phyloP scores from a whole-genome alignment of 2,113 vertebrate species.

The Dasypus novemcinctus region DNA sequence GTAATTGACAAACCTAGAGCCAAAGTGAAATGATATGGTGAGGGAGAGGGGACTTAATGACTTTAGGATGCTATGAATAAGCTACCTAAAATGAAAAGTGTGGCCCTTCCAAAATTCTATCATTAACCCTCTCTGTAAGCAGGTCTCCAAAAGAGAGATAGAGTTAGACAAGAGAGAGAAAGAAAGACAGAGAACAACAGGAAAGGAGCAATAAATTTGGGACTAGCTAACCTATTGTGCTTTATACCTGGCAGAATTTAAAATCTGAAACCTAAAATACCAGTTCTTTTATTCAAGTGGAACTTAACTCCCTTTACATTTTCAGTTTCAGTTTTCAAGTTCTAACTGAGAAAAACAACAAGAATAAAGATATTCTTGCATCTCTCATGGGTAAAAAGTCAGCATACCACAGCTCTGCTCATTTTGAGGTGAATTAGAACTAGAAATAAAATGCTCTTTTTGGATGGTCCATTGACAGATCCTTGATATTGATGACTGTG shows the following conservation, averaged over 20 bases:
- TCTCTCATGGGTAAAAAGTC: neutral
- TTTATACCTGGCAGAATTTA: neutral
- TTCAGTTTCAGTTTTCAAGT: neutral
- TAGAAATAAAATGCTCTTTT: neutral
- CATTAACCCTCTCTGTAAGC: neutral
- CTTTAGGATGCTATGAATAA: neutral
- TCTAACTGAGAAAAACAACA: neutral
- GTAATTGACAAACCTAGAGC: neutral
- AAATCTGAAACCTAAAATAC: neutral
- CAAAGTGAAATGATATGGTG: neutral
- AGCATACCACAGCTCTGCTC: neutral
- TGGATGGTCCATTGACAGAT: too few species aligned
- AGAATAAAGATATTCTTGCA: neutral
- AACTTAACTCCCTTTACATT: neutral
- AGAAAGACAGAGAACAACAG: neutral
- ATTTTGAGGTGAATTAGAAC: neutral
- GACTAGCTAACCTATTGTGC: neutral
- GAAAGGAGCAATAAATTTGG: neutral
- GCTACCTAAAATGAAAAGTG: neutral
- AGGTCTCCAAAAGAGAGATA: neutral
- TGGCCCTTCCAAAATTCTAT: neutral
- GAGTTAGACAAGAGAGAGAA: neutral
- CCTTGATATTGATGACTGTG: too few species aligned
- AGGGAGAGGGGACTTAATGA: neutral
- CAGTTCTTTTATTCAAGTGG: neutral